These are phyloP conservation scores for Marisa cornuarietis DNA, from an alignment of 1,140 invertebrate species.

Conservation along the genomic window DNA sequence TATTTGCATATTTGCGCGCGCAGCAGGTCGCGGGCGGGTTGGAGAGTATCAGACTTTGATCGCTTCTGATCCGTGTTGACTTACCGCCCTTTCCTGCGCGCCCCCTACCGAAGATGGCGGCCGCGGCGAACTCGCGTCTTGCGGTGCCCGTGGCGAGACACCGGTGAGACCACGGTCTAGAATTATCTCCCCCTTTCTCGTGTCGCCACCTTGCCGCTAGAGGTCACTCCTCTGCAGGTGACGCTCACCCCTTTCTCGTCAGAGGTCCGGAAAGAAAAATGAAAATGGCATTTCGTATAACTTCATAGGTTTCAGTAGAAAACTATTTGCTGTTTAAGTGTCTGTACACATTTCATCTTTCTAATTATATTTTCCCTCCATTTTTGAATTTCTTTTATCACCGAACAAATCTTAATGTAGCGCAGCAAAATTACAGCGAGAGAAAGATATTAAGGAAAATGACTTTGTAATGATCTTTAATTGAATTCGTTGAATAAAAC, in stretches of 20 bases:
- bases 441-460: too few relatives aligned
- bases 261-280: not conserved
- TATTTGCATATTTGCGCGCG: slow-evolving; percentile 23
- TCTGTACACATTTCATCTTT: too few relatives aligned
- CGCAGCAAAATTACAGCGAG: too few relatives aligned
- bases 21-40: slow-evolving; percentile 14
- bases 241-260: slow-evolving; percentile 13
- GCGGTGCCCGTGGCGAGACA: slow-evolving; percentile 9
- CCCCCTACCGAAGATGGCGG: slow-evolving; percentile 23
- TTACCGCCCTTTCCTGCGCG: slow-evolving; percentile 20
- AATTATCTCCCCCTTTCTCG: slow-evolving; percentile 13
- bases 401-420: too few relatives aligned
- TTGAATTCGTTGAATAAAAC: too few relatives aligned
- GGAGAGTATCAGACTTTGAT: slow-evolving; percentile 27
- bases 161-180: slow-evolving; percentile 8
- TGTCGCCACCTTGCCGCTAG: slow-evolving; percentile 16
- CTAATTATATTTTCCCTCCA: too few relatives aligned
- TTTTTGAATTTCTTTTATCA: too few relatives aligned
- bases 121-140: slow-evolving; percentile 9
- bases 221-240: slow-evolving; percentile 16
- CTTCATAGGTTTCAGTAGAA: too few relatives aligned
- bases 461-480: too few relatives aligned
- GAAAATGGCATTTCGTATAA: too few relatives aligned
- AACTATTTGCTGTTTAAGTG: too few relatives aligned
- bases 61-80: slow-evolving; percentile 24